These are phyloP conservation scores for Montipora efflorescens DNA, from an alignment of 64 coral and sea anemone genomes.

Conservation along the genomic window DNA sequence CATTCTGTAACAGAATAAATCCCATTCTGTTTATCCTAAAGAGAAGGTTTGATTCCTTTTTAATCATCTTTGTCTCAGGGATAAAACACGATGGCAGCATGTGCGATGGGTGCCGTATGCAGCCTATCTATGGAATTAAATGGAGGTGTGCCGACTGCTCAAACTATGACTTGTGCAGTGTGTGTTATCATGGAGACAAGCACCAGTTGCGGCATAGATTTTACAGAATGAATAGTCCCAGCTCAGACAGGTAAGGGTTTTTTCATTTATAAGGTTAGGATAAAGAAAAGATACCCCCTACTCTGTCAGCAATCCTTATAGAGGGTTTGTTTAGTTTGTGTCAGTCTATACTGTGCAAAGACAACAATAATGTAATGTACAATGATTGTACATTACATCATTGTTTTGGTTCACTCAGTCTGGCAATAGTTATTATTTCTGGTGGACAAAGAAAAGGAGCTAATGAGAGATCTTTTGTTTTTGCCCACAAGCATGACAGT, in stretches of 20 bases:
- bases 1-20: too few relatives aligned
- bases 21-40: too few relatives aligned
- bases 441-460: too few relatives aligned
- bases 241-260: conserved; percentile 76
- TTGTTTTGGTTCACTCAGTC: not conserved
- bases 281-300: too few relatives aligned
- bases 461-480: too few relatives aligned
- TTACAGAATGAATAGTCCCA: conserved; percentile 82
- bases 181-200: conserved; percentile 99
- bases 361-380: too few relatives aligned
- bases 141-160: conserved; percentile 98
- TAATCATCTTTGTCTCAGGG: conserved; percentile 8
- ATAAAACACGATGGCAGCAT: conserved; percentile 96
- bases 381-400: not conserved
- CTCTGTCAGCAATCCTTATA: too few relatives aligned
- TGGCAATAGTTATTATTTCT: too few relatives aligned
- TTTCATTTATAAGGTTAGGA: not conserved
- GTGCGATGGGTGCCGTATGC: conserved; percentile 98
- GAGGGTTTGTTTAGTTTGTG: too few relatives aligned
- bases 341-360: too few relatives aligned
- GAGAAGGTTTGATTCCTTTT: not conserved
- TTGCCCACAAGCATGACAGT: too few relatives aligned
- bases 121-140: conserved; percentile 94
- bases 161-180: conserved; percentile 93
- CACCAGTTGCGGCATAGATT: conserved; percentile 94